A percentile compares a stretch with the other conserved stretches of the same genome.
Conservation (phyloP, 2,797 vertebrate genomes). For the Sternotherus odoratus region DNA sequence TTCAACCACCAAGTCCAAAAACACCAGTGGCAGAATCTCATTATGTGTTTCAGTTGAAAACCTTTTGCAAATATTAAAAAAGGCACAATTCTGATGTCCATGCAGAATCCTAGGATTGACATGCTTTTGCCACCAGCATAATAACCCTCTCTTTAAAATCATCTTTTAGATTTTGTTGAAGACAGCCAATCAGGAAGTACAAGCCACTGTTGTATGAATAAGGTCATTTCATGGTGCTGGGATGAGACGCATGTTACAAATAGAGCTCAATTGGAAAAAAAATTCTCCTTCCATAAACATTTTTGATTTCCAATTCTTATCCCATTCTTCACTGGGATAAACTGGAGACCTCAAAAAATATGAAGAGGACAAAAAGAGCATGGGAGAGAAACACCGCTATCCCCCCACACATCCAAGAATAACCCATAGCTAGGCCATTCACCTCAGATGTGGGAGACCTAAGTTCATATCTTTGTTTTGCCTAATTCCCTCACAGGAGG, state of each 20-base stretch:
- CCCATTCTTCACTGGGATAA: background rate
- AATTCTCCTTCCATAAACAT: background rate
- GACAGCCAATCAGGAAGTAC: background rate
- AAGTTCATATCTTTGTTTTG: background rate
- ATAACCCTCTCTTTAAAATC: constrained; percentile 1
- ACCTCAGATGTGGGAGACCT: background rate
- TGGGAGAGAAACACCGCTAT: background rate
- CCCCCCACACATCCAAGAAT: background rate
- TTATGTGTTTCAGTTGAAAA: background rate
- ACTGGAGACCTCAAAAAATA: background rate
- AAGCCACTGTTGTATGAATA: background rate
- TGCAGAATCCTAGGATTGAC: background rate
- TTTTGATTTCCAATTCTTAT: background rate
- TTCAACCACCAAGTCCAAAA: background rate
- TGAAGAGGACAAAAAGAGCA: background rate
- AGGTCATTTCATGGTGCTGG: background rate
- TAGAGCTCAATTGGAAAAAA: background rate
- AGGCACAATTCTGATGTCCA: background rate
- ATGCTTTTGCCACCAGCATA: background rate
- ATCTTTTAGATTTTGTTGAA: constrained; percentile 18
- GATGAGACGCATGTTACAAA: background rate
- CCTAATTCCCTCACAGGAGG: background rate
- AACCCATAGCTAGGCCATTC: background rate
- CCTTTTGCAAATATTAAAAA: background rate
- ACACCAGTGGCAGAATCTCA: background rate